Base-by-base conservation (phyloP, 2,888 invertebrate genomes). In the Zaprionus lineosus region DNA sequence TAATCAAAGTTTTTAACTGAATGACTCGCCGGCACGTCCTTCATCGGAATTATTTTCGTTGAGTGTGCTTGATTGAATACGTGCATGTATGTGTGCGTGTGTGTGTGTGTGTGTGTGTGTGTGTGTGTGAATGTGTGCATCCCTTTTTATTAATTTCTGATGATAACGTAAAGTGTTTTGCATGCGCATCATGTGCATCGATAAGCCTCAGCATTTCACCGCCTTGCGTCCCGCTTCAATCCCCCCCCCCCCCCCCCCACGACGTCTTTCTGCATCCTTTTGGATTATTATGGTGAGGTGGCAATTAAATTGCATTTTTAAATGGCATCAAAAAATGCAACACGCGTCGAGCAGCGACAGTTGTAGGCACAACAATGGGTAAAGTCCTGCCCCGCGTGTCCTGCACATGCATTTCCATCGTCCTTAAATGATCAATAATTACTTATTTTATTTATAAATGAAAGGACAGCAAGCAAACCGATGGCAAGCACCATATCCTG, bases 131-230 rank as follows among this genome's bases (percentile, higher is more conserved):
- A 33, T 40, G 36, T 40, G 43, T 15, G 14, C n/a, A 9, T 37
- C 53, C 46, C 47, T 56, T 61, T 55, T 60, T 62, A 68, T 75
- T 75, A 82, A 78, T 82, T 68, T 53, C 61, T 47, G 74, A 61
- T 75, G 73, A 74, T 78, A 78, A 82, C 72, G 75, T 75, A 75
- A 82, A 82, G 75, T 69, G 76, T 62, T 84, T 82, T 71, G 68
- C 74, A 82, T 71, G 73, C 68, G 61, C 70, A 63, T 73, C 79
- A 78, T 84, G 75, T 61, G 61, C 71, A 70, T 68, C 76, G 83
- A 81, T 84, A 84, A 84, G 75, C 79, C 47, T 28, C 81, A 61
- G 58, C 65, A 52, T 69, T 69, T 71, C 44, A 40, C 36, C 53
- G 31, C 34, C 37, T 62, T 51, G 41, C 52, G n/a, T 3, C 21